phyloP scores from a whole-genome alignment of 2,888 invertebrate species.

The Drosophila histrio region DNA sequence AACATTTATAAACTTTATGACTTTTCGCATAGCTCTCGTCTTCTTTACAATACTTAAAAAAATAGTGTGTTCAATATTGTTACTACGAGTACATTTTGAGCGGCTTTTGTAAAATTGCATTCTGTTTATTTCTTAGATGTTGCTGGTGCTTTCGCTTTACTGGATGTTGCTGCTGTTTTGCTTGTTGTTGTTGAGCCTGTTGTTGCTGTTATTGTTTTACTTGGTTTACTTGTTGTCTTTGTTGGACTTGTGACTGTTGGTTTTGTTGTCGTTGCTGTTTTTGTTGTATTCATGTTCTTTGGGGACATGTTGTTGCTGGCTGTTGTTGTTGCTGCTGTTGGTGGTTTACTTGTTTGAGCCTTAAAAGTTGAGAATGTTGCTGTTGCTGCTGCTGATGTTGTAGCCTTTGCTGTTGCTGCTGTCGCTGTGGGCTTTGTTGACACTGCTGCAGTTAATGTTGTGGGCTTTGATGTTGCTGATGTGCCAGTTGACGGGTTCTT shows the following conservation, averaged over 20 bases:
- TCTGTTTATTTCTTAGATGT: constrained; percentile 56
- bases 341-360: constrained; percentile 17
- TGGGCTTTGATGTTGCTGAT: constrained; percentile 4
- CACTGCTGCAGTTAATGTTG: background rate
- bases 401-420: constrained; percentile 5
- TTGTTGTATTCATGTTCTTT: constrained; percentile 25
- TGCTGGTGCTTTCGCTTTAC: constrained; percentile 56
- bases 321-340: constrained; percentile 24
- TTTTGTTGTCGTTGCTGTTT: constrained; percentile 33
- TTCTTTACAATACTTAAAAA: constrained; percentile 55
- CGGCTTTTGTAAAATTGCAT: constrained; percentile 17
- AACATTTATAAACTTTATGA: constrained; percentile 11
- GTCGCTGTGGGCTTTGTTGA: constrained; percentile 4
- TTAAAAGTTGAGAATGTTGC: constrained; percentile 17
- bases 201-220: constrained; percentile 27
- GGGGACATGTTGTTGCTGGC: constrained; percentile 41
- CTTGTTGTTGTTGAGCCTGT: constrained; percentile 25
- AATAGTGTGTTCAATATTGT: constrained; percentile 59
- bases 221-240: constrained; percentile 35
- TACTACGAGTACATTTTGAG: constrained; percentile 28
- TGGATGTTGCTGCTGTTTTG: constrained; percentile 28
- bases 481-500: constrained; percentile 13
- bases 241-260: constrained; percentile 51
- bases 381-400: constrained; percentile 6
- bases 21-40: constrained; percentile 48